A percentile compares a stretch with the other conserved stretches of the same genome.
Conservation (phyloP, 2,113 vertebrate genomes). For the Stictonetta naevosa region DNA sequence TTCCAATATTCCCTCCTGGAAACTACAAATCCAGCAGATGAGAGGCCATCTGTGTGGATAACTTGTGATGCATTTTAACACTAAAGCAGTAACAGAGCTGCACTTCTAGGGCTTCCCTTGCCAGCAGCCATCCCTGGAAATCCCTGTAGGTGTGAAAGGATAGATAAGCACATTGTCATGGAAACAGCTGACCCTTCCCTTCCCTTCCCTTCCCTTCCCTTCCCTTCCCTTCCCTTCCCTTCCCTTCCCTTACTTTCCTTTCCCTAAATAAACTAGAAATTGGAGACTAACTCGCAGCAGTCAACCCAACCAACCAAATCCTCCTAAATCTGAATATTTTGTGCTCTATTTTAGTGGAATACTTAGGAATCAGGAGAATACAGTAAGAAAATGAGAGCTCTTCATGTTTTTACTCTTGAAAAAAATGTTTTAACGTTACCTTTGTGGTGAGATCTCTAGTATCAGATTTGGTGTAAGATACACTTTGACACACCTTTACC, state of each 20-base stretch:
- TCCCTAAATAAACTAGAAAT: background rate
- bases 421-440: background rate
- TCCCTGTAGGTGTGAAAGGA: slow-evolving; percentile 60
- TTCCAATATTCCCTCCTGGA: slow-evolving; percentile 58
- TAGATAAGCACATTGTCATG: slow-evolving; percentile 51
- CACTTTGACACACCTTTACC: background rate
- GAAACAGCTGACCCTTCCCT: slow-evolving; percentile 26
- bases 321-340: background rate
- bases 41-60: slow-evolving; percentile 69
- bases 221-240: slow-evolving; percentile 16
- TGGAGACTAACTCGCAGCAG: background rate
- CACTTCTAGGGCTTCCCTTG: slow-evolving; percentile 58
- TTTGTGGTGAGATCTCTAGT: background rate
- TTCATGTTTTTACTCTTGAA: background rate
- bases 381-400: background rate
- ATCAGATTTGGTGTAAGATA: background rate
- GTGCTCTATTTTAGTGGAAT: background rate
- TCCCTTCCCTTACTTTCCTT: slow-evolving; percentile 11
- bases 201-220: slow-evolving; percentile 27
- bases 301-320: background rate
- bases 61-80: slow-evolving; percentile 62
- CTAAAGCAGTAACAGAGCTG: slow-evolving; percentile 51
- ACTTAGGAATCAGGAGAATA: background rate
- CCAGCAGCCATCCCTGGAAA: slow-evolving; percentile 61
- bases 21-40: slow-evolving; percentile 64